Percentiles rank a stretch among this genome's conserved stretches.
These are phyloP conservation scores for Sesamia nonagrioides DNA, from an alignment of 1,140 invertebrate genomes.

Conservation along the genomic window DNA sequence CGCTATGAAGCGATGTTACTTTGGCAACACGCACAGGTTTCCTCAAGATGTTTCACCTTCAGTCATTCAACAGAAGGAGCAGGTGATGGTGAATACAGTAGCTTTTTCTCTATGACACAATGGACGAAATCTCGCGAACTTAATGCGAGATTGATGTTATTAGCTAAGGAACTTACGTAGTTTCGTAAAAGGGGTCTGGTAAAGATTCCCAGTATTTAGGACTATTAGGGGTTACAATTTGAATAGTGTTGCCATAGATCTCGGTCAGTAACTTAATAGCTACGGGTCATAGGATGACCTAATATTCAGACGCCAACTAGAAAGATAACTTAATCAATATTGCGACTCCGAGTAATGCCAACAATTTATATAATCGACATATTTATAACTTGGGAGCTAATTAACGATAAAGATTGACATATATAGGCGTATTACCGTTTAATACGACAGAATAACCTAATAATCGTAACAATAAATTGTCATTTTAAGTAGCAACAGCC, in stretches of 20 bases:
- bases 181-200: neutral
- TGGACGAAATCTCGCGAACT: too few species aligned
- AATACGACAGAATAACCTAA: slow-evolving; percentile 18
- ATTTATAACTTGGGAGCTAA: neutral
- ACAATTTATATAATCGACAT: slow-evolving; percentile 4
- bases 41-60: too few species aligned
- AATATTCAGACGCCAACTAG: neutral
- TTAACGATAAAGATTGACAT: neutral
- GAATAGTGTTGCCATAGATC: neutral
- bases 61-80: too few species aligned
- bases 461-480: slow-evolving; percentile 17
- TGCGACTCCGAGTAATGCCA: neutral
- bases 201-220: neutral
- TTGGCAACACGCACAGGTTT: too few species aligned
- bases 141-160: neutral
- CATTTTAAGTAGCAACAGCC: slow-evolving; percentile 16
- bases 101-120: too few species aligned
- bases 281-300: slow-evolving; percentile 4
- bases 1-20: too few species aligned
- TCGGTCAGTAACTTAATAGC: neutral
- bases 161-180: neutral
- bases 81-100: too few species aligned
- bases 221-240: too few species aligned
- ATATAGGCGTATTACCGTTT: neutral
- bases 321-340: slow-evolving; percentile 23